Percentiles rank a stretch among this genome's conserved stretches.
Evolutionary conservation across 1,140 invertebrate species (phyloP).

Genomic region (Ceratina australensis): DNA sequence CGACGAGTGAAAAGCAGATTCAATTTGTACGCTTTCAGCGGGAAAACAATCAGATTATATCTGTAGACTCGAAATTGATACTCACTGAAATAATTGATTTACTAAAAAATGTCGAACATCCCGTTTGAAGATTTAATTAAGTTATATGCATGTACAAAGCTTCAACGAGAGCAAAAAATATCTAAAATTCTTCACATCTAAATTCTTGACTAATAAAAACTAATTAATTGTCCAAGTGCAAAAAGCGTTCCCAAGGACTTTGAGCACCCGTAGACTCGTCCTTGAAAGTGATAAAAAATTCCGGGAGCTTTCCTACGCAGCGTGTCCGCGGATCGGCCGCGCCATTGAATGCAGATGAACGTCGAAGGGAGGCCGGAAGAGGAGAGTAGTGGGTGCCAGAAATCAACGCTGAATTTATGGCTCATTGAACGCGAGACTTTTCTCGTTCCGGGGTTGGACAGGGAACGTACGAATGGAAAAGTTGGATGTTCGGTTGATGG

Average conservation of each 20-base stretch:
- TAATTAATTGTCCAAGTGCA: too few relatives aligned
- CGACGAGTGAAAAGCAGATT: constrained; percentile 5
- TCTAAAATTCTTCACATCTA: too few relatives aligned
- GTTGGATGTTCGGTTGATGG: constrained; percentile 45
- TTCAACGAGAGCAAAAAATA: too few relatives aligned
- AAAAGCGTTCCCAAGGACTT: too few relatives aligned
- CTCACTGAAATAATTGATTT: not conserved
- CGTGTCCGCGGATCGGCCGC: not conserved
- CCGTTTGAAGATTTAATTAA: too few relatives aligned
- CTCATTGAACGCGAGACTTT: constrained; percentile 14
- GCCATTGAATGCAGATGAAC: constrained; percentile 40
- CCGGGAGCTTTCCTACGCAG: not conserved
- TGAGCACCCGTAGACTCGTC: not conserved
- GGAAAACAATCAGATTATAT: not conserved
- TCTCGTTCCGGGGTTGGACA: not conserved
- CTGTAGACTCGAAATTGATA: too few relatives aligned
- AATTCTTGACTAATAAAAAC: too few relatives aligned
- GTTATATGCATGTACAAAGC: too few relatives aligned
- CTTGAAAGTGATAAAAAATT: not conserved
- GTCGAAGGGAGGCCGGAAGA: constrained; percentile 26
- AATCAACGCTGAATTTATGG: constrained; percentile 23
- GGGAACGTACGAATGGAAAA: constrained; percentile 22
- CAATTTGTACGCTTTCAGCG: not conserved
- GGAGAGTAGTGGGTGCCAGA: constrained; percentile 44
- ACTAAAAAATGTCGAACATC: too few relatives aligned